A percentile compares a stretch with the other conserved stretches of the same genome.
Evolutionary conservation across 2,797 vertebrate species (phyloP).

Genomic region (Eulemur coronatus): DNA sequence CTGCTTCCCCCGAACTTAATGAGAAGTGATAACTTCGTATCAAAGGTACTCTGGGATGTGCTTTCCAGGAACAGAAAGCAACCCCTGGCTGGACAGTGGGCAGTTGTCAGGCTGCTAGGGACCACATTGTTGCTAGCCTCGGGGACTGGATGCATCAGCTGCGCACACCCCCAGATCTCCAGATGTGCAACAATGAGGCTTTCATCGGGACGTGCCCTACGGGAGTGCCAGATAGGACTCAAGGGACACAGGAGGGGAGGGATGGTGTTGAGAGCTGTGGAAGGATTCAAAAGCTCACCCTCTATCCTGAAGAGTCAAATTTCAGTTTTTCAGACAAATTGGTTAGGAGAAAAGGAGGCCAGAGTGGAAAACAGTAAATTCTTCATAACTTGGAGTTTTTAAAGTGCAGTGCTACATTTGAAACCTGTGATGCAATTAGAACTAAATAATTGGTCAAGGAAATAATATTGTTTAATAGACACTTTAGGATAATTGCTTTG

Average conservation of each 20-base stretch:
- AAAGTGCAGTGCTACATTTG: accelerated
- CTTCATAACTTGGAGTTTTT: background rate
- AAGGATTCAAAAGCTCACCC: no score
- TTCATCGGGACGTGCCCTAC: accelerated
- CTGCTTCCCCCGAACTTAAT: background rate
- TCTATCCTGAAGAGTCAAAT: background rate
- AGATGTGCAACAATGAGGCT: background rate
- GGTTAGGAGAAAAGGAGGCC: background rate
- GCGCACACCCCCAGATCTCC: accelerated
- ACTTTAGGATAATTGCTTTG: background rate
- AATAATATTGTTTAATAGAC: no score
- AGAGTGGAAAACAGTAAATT: no score
- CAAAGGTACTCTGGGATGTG: background rate
- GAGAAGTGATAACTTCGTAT: no score
- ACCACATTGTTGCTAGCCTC: background rate
- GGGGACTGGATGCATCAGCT: background rate
- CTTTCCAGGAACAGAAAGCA: background rate
- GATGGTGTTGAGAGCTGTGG: no score
- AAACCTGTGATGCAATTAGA: background rate
- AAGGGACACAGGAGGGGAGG: accelerated
- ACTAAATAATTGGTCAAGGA: no score
- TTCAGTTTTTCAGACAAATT: background rate
- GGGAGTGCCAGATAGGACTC: accelerated
- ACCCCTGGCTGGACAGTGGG: background rate
- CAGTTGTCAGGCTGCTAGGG: background rate